phyloP scores from a whole-genome alignment of 2,113 vertebrate genomes.

The Hemiprocne comata region DNA sequence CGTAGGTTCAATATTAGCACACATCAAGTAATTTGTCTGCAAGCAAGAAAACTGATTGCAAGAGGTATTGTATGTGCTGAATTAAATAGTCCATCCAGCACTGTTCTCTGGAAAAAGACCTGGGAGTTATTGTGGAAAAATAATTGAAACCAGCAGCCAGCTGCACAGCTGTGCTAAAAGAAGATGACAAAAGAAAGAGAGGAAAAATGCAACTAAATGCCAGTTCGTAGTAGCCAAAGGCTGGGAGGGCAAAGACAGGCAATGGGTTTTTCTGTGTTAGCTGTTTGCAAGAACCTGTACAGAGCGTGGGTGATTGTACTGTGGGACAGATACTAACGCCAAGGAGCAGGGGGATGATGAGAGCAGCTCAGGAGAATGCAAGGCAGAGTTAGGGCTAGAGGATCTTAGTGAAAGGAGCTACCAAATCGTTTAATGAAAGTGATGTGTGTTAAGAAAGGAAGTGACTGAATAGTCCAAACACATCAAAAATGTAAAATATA shows the following conservation, averaged over 20 bases:
- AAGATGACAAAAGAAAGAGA: background rate
- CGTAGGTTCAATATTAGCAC: constrained; percentile 44
- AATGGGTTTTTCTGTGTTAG: background rate
- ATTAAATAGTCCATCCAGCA: constrained; percentile 45
- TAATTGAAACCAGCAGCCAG: constrained; percentile 42
- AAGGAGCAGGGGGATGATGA: background rate
- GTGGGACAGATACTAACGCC: background rate
- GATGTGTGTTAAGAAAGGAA: background rate
- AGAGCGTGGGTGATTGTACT: background rate
- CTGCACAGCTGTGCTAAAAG: background rate
- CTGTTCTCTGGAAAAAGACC: constrained; percentile 43
- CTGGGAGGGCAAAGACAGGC: background rate
- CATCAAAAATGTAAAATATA: background rate
- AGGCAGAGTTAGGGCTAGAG: background rate
- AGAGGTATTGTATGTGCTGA: constrained; percentile 37
- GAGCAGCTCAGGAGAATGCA: background rate
- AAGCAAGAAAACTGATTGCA: constrained; percentile 50
- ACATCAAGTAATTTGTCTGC: constrained; percentile 55
- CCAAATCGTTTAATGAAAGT: background rate
- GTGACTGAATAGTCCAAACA: background rate
- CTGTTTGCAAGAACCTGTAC: background rate
- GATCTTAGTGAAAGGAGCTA: background rate
- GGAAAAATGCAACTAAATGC: constrained; percentile 10
- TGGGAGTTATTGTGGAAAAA: constrained; percentile 49
- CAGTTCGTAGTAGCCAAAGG: constrained; percentile 11